These are phyloP conservation scores for Metellina segmentata DNA, from an alignment of 2,888 invertebrate genomes.

Conservation along the genomic window DNA sequence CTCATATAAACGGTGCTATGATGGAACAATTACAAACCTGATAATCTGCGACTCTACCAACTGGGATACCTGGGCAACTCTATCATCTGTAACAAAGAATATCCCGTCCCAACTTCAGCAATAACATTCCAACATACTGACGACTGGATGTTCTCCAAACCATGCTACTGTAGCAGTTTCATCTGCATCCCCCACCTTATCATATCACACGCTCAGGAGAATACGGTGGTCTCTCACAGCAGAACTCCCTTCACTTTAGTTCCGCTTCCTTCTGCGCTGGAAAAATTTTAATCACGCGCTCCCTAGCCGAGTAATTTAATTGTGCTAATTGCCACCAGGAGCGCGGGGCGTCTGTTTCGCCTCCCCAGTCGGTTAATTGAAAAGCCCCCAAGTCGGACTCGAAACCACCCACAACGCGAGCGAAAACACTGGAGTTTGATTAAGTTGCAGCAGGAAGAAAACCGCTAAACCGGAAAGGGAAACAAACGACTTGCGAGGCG, in stretches of 20 bases:
- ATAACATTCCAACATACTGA: too few relatives aligned
- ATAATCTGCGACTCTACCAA: too few relatives aligned
- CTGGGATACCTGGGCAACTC: too few relatives aligned
- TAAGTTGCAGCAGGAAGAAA: constrained; percentile 67
- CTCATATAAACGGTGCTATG: too few relatives aligned
- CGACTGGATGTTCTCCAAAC: background rate
- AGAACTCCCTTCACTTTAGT: background rate
- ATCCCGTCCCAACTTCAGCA: too few relatives aligned
- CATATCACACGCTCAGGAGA: background rate
- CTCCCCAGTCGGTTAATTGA: constrained; percentile 34
- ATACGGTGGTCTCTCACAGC: background rate
- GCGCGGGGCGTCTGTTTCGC: background rate
- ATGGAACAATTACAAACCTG: too few relatives aligned
- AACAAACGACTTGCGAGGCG: constrained; percentile 59
- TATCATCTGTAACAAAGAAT: too few relatives aligned
- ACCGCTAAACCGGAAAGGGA: constrained; percentile 61
- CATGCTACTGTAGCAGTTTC: background rate
- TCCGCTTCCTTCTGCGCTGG: background rate
- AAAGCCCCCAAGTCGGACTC: constrained; percentile 49
- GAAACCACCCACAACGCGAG: background rate
- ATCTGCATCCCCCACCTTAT: background rate
- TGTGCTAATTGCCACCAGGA: constrained; percentile 61
- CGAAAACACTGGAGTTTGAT: constrained; percentile 62
- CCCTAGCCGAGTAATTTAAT: constrained; percentile 52
- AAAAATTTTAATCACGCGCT: constrained; percentile 18